Percentiles rank a stretch among this genome's conserved stretches.
Evolutionary conservation across 2,113 vertebrate genomes (phyloP).

Genomic region (Galbula dea): DNA sequence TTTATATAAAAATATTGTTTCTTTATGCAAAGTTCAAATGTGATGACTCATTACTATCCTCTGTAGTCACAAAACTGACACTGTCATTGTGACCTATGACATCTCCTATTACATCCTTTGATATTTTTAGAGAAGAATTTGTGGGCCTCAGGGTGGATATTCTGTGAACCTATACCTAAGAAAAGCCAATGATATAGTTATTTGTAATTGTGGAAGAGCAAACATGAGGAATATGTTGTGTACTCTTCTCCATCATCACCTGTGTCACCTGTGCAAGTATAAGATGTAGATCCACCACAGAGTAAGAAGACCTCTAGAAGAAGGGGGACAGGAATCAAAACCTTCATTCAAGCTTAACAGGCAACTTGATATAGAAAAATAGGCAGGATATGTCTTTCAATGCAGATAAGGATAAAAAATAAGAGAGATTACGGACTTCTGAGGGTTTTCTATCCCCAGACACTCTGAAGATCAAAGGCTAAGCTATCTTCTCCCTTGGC

Average conservation of each 20-base stretch:
- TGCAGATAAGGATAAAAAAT: neutral
- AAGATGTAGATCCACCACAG: neutral
- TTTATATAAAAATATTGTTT: neutral
- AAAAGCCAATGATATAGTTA: neutral
- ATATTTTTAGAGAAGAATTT: neutral
- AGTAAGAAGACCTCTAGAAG: neutral
- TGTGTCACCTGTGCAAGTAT: neutral
- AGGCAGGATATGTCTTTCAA: neutral
- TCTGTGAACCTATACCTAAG: neutral
- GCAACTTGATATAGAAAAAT: neutral
- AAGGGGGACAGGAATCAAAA: neutral
- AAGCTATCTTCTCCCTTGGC: neutral
- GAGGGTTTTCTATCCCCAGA: neutral
- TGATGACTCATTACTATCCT: conserved; percentile 13
- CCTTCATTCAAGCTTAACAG: neutral
- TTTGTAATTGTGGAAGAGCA: neutral
- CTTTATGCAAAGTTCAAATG: neutral
- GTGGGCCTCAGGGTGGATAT: neutral
- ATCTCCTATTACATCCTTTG: neutral
- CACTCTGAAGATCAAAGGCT: neutral
- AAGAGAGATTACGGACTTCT: neutral
- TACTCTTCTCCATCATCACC: neutral
- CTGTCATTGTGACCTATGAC: neutral
- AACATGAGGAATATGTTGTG: neutral
- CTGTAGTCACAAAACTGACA: neutral